These are phyloP conservation scores for Agrotis ipsilon DNA, from an alignment of 2,888 invertebrate genomes.

Conservation along the genomic window DNA sequence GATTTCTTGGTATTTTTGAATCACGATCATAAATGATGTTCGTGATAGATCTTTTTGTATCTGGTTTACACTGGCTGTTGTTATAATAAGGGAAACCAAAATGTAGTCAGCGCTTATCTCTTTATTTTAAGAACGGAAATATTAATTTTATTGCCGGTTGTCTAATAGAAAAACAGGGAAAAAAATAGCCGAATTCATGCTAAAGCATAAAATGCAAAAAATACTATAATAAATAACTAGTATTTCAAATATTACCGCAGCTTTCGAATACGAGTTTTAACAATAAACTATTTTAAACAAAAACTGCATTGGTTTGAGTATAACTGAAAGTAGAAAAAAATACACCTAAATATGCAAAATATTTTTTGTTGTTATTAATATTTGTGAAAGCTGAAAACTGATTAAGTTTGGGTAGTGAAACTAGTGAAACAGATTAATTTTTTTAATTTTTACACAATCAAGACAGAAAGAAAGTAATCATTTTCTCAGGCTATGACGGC, in stretches of 20 bases:
- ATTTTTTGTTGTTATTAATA: not conserved
- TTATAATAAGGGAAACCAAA: not conserved
- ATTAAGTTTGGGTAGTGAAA: not conserved
- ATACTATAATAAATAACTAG: too few relatives aligned
- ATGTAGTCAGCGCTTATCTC: not conserved
- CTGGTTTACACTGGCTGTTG: not conserved
- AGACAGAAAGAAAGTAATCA: too few relatives aligned
- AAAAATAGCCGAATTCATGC: not conserved
- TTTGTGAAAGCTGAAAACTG: not conserved
- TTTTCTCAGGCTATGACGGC: too few relatives aligned
- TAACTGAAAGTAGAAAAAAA: not conserved
- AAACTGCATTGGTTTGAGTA: too few relatives aligned
- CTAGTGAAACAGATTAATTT: too few relatives aligned
- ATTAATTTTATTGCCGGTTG: not conserved
- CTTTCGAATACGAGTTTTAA: too few relatives aligned
- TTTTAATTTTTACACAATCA: too few relatives aligned
- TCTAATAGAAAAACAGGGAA: not conserved
- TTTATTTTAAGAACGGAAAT: not conserved
- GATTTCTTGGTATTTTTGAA: conserved; percentile 1
- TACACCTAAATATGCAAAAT: not conserved
- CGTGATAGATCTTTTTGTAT: not conserved
- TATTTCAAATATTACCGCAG: too few relatives aligned
- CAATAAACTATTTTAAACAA: too few relatives aligned
- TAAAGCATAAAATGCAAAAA: too few relatives aligned
- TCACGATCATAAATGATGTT: conserved; percentile 1